Evolutionary conservation across 2,888 invertebrate species (phyloP).

Genomic region (Lissocephala sabroskyi): DNA sequence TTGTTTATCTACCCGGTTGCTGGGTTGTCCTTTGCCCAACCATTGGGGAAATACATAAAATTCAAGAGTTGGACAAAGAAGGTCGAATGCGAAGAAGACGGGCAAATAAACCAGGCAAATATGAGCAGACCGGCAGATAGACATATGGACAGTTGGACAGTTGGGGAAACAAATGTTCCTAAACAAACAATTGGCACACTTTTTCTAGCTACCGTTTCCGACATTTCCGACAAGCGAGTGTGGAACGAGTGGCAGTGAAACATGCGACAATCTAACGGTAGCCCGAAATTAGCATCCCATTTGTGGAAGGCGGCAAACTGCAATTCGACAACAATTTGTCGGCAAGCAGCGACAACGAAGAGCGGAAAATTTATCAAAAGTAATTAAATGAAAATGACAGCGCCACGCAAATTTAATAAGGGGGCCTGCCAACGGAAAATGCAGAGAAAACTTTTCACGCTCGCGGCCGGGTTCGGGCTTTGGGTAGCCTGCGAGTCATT

Average conservation of each 20-base stretch:
- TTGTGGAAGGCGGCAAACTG: no score
- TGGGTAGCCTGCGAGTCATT: conserved; percentile 20
- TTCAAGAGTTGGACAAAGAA: no score
- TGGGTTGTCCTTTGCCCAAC: no score
- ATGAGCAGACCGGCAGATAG: neutral
- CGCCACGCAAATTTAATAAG: conserved; percentile 22
- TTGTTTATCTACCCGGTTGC: no score
- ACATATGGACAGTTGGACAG: neutral
- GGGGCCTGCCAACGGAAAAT: conserved; percentile 1
- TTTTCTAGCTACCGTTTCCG: conserved; percentile 9
- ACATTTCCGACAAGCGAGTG: no score
- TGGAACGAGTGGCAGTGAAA: no score
- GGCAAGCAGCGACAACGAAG: conserved; percentile 12
- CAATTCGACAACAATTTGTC: no score
- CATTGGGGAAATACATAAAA: no score
- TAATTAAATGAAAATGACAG: conserved; percentile 58
- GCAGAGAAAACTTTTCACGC: neutral
- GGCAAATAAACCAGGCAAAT: conserved; percentile 1
- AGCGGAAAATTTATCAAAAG: conserved; percentile 51
- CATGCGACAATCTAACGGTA: no score
- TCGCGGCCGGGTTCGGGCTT: neutral
- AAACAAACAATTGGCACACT: conserved; percentile 59
- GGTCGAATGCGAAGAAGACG: neutral
- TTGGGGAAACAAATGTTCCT: conserved; percentile 21
- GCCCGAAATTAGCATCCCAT: no score